Evolutionary conservation across 2,888 invertebrate species (phyloP).

Genomic region (Lithophane socia): DNA sequence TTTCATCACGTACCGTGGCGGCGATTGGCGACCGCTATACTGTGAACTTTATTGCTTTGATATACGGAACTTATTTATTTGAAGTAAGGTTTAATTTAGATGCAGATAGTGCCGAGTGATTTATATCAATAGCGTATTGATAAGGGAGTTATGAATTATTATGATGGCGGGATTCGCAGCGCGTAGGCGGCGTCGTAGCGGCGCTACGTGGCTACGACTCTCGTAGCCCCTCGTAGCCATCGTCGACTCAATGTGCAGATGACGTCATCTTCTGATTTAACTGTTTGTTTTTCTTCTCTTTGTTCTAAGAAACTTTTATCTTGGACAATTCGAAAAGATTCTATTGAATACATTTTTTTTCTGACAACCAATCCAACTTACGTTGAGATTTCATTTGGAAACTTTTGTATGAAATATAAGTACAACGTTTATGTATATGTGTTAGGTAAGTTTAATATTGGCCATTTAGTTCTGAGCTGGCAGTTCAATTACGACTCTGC

Average conservation of each 20-base stretch:
- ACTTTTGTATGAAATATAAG: slow-evolving; percentile 4
- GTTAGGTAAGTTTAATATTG: slow-evolving; percentile 7
- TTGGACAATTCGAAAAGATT: not conserved
- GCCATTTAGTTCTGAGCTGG: slow-evolving; percentile 1
- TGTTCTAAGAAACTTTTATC: slow-evolving; percentile 2
- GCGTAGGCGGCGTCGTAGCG: slow-evolving; percentile 27
- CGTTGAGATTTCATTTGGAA: slow-evolving; percentile 11
- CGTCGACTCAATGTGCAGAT: slow-evolving; percentile 7
- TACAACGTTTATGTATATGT: not conserved
- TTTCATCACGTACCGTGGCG: slow-evolving; percentile 28
- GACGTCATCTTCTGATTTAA: slow-evolving; percentile 24
- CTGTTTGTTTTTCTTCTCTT: slow-evolving; percentile 30
- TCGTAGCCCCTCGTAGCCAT: slow-evolving; percentile 29
- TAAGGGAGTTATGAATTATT: slow-evolving; percentile 36
- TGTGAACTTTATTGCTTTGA: slow-evolving; percentile 17
- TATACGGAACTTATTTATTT: slow-evolving; percentile 1
- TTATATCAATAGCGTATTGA: slow-evolving; percentile 57
- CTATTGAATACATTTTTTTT: not conserved
- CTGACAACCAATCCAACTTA: not conserved
- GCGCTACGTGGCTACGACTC: slow-evolving; percentile 39
- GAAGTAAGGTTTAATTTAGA: slow-evolving; percentile 38
- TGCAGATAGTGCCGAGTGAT: slow-evolving; percentile 43
- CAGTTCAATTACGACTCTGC: not conserved
- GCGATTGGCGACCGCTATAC: not conserved
- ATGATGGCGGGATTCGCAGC: slow-evolving; percentile 10